These are phyloP conservation scores for Rissa tridactyla DNA, from an alignment of 2,113 vertebrate genomes.

Conservation along the genomic window DNA sequence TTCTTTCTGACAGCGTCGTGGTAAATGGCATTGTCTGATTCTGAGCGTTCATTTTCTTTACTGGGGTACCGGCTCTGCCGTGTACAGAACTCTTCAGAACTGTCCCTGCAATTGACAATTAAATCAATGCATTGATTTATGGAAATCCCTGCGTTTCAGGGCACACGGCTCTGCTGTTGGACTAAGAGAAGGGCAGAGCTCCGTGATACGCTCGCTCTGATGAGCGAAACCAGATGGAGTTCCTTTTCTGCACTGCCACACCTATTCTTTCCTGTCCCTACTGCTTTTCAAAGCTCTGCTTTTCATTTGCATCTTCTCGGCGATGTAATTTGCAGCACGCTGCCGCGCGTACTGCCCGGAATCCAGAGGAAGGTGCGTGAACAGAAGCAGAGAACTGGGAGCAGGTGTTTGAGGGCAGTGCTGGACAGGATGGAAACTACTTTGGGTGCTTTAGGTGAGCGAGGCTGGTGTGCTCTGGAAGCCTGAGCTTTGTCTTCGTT, in stretches of 20 bases:
- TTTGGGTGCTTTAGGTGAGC: neutral
- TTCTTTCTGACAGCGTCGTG: neutral
- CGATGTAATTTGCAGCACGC: neutral
- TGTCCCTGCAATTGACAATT: too few relatives aligned
- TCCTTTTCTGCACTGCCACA: neutral
- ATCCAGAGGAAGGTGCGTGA: neutral
- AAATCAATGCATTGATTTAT: too few relatives aligned
- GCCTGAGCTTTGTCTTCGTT: neutral
- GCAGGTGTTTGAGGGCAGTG: accelerated
- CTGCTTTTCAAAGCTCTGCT: neutral
- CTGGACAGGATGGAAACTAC: neutral
- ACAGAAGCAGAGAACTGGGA: neutral
- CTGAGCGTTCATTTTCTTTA: neutral
- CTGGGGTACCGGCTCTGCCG: accelerated
- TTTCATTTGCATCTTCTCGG: neutral
- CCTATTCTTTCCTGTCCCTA: neutral
- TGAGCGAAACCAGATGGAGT: neutral
- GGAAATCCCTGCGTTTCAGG: neutral
- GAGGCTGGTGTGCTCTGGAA: neutral
- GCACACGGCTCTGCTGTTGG: neutral
- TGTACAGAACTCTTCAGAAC: neutral
- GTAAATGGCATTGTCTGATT: neutral
- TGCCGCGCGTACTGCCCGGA: neutral
- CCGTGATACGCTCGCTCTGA: accelerated
- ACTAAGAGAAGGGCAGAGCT: neutral